A percentile compares a stretch with the other conserved stretches of the same genome.
Evolutionary conservation across 2,888 invertebrate genomes (phyloP).

Genomic region (Stictocephala bisonia): DNA sequence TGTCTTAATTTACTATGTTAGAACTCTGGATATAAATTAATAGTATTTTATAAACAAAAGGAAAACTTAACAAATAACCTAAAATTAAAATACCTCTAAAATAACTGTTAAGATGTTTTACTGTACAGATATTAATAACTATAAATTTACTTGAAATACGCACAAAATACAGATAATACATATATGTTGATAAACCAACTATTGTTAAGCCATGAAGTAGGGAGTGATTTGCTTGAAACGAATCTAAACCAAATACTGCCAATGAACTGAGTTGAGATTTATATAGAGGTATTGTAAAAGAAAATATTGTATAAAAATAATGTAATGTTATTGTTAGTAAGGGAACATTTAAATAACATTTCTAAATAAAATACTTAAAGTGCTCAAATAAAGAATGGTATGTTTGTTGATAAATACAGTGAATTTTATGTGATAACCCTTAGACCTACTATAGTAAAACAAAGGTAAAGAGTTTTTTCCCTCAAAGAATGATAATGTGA

Average conservation of each 20-base stretch:
- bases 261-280: slow-evolving; percentile 28
- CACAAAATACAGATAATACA: slow-evolving; percentile 26
- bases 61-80: background rate
- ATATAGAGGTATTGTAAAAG: slow-evolving; percentile 39
- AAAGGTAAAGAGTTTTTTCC: no score
- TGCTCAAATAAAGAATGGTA: slow-evolving; percentile 48
- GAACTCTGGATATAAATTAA: background rate
- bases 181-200: background rate
- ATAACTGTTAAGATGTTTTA: background rate
- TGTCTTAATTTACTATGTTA: slow-evolving; percentile 8
- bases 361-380: slow-evolving; percentile 48
- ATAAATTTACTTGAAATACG: slow-evolving; percentile 6
- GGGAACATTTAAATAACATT: slow-evolving; percentile 47
- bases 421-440: no score
- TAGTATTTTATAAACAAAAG: background rate
- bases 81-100: background rate
- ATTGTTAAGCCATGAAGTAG: slow-evolving; percentile 7
- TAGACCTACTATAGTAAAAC: no score
- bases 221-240: slow-evolving; percentile 31
- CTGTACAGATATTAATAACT: background rate
- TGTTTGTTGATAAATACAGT: slow-evolving; percentile 42
- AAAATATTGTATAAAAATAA: background rate
- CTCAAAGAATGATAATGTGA: no score
- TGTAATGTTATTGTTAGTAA: slow-evolving; percentile 42
- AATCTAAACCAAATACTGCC: slow-evolving; percentile 45